phyloP scores from a whole-genome alignment of 1,140 invertebrate genomes.

The Parasteatoda tepidariorum region DNA sequence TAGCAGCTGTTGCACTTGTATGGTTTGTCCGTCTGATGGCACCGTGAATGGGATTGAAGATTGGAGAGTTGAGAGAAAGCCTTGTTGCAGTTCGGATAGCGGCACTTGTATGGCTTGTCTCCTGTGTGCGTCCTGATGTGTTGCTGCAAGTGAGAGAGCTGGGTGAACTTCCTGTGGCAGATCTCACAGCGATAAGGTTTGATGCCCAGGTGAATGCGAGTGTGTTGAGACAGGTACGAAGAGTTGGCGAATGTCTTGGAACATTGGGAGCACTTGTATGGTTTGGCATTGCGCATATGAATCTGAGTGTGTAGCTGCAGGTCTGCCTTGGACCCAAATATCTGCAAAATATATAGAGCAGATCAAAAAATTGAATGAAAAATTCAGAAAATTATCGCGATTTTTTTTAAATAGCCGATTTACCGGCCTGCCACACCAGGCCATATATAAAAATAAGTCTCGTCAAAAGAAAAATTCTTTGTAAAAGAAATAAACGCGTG shows the following conservation, averaged over 20 bases:
- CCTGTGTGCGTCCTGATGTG: slow-evolving; percentile 99
- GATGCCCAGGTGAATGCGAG: slow-evolving; percentile 93
- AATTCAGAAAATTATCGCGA: slow-evolving; percentile 5
- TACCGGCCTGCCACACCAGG: slow-evolving; percentile 61
- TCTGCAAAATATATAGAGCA: slow-evolving; percentile 75
- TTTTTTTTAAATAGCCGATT: slow-evolving; percentile 11
- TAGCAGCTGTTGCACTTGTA: slow-evolving; percentile 98
- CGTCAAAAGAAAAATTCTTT: background rate
- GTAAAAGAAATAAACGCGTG: slow-evolving; percentile 19
- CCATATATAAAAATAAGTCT: background rate
- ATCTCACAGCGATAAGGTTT: slow-evolving; percentile 82
- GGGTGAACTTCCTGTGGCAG: slow-evolving; percentile 98
- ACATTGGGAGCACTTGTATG: slow-evolving; percentile 98
- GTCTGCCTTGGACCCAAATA: slow-evolving; percentile 97
- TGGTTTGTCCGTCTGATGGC: slow-evolving; percentile 97
- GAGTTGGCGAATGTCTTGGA: slow-evolving; percentile 99
- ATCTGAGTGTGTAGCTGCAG: slow-evolving; percentile 96
- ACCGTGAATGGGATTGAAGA: slow-evolving; percentile 96
- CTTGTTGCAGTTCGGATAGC: slow-evolving; percentile 93
- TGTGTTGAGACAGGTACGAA: slow-evolving; percentile 98
- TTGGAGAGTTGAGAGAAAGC: slow-evolving; percentile 99
- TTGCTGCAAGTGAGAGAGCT: slow-evolving; percentile 98
- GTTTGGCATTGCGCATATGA: slow-evolving; percentile 98
- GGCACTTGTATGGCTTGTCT: slow-evolving; percentile 98
- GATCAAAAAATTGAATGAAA: slow-evolving; percentile 8